These are phyloP conservation scores for Emmelina monodactyla DNA, from an alignment of 2,888 invertebrate genomes.

Conservation along the genomic window DNA sequence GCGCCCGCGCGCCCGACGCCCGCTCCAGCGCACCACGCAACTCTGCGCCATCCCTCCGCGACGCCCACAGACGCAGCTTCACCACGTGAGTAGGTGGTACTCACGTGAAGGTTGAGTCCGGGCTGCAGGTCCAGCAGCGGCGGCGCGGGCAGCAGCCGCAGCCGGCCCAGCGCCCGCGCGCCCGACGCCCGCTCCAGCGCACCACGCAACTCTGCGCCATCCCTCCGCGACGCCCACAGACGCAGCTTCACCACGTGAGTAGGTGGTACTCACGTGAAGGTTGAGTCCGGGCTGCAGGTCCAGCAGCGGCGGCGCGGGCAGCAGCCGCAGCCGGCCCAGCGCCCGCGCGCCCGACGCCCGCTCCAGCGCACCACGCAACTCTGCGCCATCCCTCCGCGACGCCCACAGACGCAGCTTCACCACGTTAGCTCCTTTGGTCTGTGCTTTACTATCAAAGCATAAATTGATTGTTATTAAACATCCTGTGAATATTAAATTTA, in stretches of 20 bases:
- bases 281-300: constrained; percentile 76
- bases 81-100: no score
- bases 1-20: no score
- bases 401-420: constrained; percentile 40
- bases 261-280: constrained; percentile 73
- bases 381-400: constrained; percentile 34
- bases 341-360: constrained; percentile 38
- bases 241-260: no score
- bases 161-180: constrained; percentile 28
- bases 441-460: no score
- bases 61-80: no score
- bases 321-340: constrained; percentile 35
- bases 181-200: no score
- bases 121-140: constrained; percentile 77
- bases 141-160: constrained; percentile 63
- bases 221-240: no score
- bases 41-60: no score
- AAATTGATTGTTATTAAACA: background rate
- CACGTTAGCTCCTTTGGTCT: background rate
- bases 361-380: no score
- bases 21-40: no score
- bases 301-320: constrained; percentile 72
- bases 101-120: constrained; percentile 73
- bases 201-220: no score
- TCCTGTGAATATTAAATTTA: background rate